These are phyloP conservation scores for Streptopelia turtur DNA, from an alignment of 2,797 vertebrate genomes.

Conservation along the genomic window DNA sequence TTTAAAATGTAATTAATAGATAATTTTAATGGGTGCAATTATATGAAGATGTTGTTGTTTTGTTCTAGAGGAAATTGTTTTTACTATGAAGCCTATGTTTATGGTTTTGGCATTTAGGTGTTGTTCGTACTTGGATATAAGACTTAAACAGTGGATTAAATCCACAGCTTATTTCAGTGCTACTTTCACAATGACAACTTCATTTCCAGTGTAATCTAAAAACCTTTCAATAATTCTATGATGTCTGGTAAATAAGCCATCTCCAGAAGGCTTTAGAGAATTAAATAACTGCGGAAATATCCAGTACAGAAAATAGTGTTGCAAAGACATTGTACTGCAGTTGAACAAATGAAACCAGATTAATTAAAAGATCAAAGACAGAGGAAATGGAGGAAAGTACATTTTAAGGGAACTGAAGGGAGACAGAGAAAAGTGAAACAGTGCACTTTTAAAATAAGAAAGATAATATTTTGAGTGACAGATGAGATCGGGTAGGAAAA, in stretches of 20 bases:
- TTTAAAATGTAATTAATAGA: background rate
- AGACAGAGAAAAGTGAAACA: background rate
- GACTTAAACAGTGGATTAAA: background rate
- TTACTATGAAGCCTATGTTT: background rate
- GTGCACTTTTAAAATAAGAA: background rate
- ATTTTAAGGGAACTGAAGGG: background rate
- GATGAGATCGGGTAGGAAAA: background rate
- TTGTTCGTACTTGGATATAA: background rate
- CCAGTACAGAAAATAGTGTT: background rate
- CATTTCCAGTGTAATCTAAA: slow-evolving; percentile 19
- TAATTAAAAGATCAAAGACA: slow-evolving; percentile 40
- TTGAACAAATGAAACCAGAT: background rate
- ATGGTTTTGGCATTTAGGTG: background rate
- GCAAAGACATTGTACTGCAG: background rate
- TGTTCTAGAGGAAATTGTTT: background rate
- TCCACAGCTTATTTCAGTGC: background rate
- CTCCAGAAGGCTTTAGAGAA: background rate
- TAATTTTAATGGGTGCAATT: background rate
- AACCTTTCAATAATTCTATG: background rate
- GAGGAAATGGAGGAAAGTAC: background rate
- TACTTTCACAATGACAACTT: background rate
- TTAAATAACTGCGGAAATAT: background rate
- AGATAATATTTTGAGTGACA: background rate
- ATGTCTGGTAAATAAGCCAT: slow-evolving; percentile 27
- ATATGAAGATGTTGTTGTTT: background rate